Base-by-base conservation (phyloP, 64 coral and sea anemone genomes). In the Stichodactyla helianthus region DNA sequence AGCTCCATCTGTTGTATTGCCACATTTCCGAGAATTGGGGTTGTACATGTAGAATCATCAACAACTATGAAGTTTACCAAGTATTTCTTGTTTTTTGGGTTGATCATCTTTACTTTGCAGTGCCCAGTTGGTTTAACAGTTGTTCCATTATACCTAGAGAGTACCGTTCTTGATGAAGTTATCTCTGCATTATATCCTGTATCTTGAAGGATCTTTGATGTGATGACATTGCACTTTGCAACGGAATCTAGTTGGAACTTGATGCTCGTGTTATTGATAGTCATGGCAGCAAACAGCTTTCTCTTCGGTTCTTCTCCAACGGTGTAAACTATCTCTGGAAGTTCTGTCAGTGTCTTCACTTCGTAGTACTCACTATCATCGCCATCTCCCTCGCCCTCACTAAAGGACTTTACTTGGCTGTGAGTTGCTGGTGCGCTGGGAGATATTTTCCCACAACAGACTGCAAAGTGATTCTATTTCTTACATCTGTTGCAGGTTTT, bases 1-100 rank as follows among this genome's bases (percentile, higher is more conserved):
- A 92, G 25, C 58, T 87, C 79, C 85, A 92, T 87, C 90, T 92
- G 77, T n/a, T 92, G 90, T 19, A 87, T 92, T 5, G 90, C 90
- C 86, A 63, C 53, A 53, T 78, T 87, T 65, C 89, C 84, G 56
- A 91, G 78, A 65, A 92, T 82, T 86, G 84, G 84, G 23, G 78
- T 82, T 50, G 77, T 80, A 63, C 50, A 71, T 35, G 77, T 81
- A 54, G 63, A 76, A 56, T 79, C 60, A 19, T 64, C 56, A 20
- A 87, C 19, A 44, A 87, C 85, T 35, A 82, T 59, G 59, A 92
- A 92, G 28, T 92, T 64, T 18, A 82, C 85, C 85, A 87, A 13
- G 53, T 91, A 92, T 7, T 78, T 79, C 52, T 62, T 52, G 82
- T 92, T 92, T 58, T 86, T 91, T 44, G 89, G 44, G 53, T 91